Percentiles rank a stretch among this genome's conserved stretches.
Conservation (phyloP, 2,888 invertebrate species). For the Hybos culiciformis region DNA sequence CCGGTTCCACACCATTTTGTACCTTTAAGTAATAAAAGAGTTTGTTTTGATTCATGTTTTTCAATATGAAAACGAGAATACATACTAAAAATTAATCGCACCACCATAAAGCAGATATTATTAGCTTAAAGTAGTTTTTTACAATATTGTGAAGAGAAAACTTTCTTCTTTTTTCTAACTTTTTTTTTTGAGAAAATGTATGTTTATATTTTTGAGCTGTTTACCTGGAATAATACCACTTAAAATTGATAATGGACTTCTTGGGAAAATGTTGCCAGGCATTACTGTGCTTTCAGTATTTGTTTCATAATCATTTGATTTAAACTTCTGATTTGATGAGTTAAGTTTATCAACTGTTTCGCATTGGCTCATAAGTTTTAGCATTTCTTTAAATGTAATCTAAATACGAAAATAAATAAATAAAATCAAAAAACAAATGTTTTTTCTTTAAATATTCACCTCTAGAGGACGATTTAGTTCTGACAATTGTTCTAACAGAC, state of each 20-base stretch:
- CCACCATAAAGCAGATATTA: too few species aligned
- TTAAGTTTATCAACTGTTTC: constrained; percentile 45
- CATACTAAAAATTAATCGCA: too few species aligned
- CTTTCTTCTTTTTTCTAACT: too few species aligned
- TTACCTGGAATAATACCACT: constrained; percentile 73
- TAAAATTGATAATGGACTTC: constrained; percentile 55
- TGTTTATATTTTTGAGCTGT: constrained; percentile 3
- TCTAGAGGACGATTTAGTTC: constrained; percentile 47
- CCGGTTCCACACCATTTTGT: constrained; percentile 91
- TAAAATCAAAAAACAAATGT: too few species aligned
- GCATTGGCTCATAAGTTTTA: constrained; percentile 66
- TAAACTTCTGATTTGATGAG: constrained; percentile 16
- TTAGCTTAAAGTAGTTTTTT: too few species aligned
- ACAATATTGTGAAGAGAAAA: too few species aligned
- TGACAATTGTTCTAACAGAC: constrained; percentile 49
- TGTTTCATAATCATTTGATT: constrained; percentile 23
- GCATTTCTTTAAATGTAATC: constrained; percentile 61
- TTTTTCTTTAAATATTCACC: too few species aligned
- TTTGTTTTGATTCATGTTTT: too few species aligned
- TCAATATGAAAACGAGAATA: too few species aligned
- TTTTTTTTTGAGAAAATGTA: constrained; percentile 1
- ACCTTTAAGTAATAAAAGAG: constrained; percentile 40
- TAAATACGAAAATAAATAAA: too few species aligned
- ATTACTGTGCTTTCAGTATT: constrained; percentile 28
- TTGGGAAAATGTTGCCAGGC: constrained; percentile 39